A percentile compares a stretch with the other conserved stretches of the same genome.
Evolutionary conservation across 2,797 vertebrate genomes (phyloP).

Genomic region (Rhinella marina): DNA sequence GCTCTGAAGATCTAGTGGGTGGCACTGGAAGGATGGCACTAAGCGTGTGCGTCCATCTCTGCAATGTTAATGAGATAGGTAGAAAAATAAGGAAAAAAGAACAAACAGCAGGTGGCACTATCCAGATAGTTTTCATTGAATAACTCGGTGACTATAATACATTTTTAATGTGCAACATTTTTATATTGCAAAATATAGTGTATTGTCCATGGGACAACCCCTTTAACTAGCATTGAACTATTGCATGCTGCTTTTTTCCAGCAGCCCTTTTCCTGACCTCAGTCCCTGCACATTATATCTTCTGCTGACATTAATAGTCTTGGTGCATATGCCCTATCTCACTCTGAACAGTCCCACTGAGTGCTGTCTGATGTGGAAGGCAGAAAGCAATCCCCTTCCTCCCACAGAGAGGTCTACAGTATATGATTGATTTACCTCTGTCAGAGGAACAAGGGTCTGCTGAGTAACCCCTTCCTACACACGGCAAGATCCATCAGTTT

Average conservation of each 20-base stretch:
- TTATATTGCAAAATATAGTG: too few relatives aligned
- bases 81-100: too few relatives aligned
- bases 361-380: constrained; percentile 4
- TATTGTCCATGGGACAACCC: neutral
- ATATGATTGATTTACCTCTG: constrained; percentile 19
- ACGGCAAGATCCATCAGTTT: neutral
- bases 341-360: constrained; percentile 5
- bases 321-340: neutral
- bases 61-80: too few relatives aligned
- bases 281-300: neutral
- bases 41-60: too few relatives aligned
- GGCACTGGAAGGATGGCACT: too few relatives aligned
- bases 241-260: neutral
- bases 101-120: too few relatives aligned
- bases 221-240: neutral
- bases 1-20: too few relatives aligned
- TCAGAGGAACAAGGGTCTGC: neutral
- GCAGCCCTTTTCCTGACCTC: constrained; percentile 22
- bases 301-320: constrained; percentile 26
- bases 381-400: constrained; percentile 34
- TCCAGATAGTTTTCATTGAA: too few relatives aligned
- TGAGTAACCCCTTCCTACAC: neutral
- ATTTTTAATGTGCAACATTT: too few relatives aligned
- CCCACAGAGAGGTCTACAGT: constrained; percentile 12
- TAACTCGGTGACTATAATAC: too few relatives aligned